A percentile compares a stretch with the other conserved stretches of the same genome.
These are phyloP conservation scores for Lithophane ornitopus DNA, from an alignment of 2,888 invertebrate genomes.

Conservation along the genomic window DNA sequence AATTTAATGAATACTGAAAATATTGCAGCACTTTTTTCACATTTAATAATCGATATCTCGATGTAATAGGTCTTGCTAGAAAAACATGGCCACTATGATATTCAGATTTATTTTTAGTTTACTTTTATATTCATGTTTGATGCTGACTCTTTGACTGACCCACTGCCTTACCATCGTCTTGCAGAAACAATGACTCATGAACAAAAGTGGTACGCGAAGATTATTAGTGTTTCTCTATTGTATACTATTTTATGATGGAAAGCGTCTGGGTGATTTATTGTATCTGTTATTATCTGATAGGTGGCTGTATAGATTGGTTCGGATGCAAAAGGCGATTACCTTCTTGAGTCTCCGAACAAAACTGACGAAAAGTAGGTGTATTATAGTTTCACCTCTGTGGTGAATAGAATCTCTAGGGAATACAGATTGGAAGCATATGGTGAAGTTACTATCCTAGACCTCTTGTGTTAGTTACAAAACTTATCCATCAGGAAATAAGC, in stretches of 20 bases:
- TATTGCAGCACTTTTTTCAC: not conserved
- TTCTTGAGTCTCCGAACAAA: not conserved
- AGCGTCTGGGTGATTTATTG: constrained; percentile 40
- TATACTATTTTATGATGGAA: constrained; percentile 39
- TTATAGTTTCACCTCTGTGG: not conserved
- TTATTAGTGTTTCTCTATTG: constrained; percentile 53
- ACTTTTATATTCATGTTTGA: constrained; percentile 1
- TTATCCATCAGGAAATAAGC: too few relatives aligned
- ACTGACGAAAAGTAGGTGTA: not conserved
- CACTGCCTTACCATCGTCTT: constrained; percentile 38
- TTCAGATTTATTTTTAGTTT: not conserved
- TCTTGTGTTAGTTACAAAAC: not conserved
- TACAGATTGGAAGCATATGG: not conserved
- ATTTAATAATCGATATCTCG: not conserved
- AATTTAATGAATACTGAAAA: constrained; percentile 5
- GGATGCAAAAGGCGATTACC: not conserved
- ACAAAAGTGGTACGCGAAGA: constrained; percentile 45
- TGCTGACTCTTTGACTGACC: constrained; percentile 41
- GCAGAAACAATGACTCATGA: constrained; percentile 49
- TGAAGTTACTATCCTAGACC: not conserved
- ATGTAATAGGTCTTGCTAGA: not conserved
- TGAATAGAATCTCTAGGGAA: not conserved
- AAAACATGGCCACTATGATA: not conserved
- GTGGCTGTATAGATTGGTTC: not conserved
- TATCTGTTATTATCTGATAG: constrained; percentile 19